Base-by-base conservation (phyloP, 2,888 invertebrate genomes). In the Callyntrura guangdongensis region DNA sequence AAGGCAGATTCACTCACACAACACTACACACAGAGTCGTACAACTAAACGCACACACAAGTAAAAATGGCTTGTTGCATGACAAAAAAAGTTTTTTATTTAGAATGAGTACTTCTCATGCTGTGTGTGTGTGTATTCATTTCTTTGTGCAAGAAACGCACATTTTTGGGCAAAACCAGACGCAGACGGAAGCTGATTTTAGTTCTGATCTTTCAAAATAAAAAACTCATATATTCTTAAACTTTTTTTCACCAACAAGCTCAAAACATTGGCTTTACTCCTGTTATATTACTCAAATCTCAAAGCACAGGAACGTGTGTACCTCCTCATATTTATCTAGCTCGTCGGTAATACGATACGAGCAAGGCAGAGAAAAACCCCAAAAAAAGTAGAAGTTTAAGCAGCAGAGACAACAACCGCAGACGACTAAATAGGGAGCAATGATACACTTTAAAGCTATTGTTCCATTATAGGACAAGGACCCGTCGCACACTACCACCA, bases 151-250 rank as follows among this genome's bases (percentile, higher is more conserved):
- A 56, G 27, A 53, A 56, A 56, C 79, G 79, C 79, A 79, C 25
- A 79, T n/a, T 27, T 45, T 36, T 79, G 25, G 56, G 47, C n/a
- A 47, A n/a, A 2, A 59, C 53, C 17, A 89, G 72, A 88, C 74
- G 89, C 89, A 84, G 77, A 90, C 90, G 90, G 86, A 90, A 90
- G 90, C 90, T 90, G 90, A 90, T 90, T 86, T 90, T 86, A 67
- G 67, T 25, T 79, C 56, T 69, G 90, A 90, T 90, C 90, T 86
- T 74, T 61, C 25, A 4, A 79, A 85, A 84, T 36, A 59, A 67
- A 84, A 84, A 59, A 49, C 12, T 12, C 27, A 85, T 69, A 27
- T 53, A 74, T 74, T 74, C 49, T 22, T 49, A 59, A 74, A 45
- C 22, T 17, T 74, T 36, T 74, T 74, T 49, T 36, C 14, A 67